Base-by-base conservation (phyloP, 2,888 invertebrate genomes). In the Idaea dimidiata region DNA sequence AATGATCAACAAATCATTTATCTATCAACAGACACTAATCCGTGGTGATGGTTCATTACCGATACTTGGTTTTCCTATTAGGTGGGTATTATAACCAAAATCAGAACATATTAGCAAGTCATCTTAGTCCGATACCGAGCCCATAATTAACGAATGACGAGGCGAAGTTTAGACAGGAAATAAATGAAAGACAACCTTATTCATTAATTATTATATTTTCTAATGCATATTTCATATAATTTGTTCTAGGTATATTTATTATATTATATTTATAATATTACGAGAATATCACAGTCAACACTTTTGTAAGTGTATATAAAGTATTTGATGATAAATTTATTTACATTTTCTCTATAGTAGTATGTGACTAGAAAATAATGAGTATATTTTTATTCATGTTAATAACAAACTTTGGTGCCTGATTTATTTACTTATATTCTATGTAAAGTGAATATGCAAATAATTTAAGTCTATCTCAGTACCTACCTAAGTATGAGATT, bases 251-350 rank as follows among this genome's bases (percentile, higher is more conserved):
- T 53, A 81, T 79, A 71, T 43, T n/a, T 43, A 71, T 78, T 77
- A 82, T 74, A 75, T 72, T 72, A 24, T 24, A 24, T 24, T 24
- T 24, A 75, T 79, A 81, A 82, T 79, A 74, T 87, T 88, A 88
- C 81, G 86, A 88, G 87, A 90, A 91, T 92, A 92, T 92, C 91
- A 92, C 91, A 92, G 91, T 91, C 87, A 84, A 88, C 90, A 90
- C 89, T 90, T 92, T 86, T 91, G 80, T 83, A 88, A 90, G 89
- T 91, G 89, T 87, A 83, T 86, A 80, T 84, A 83, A 78, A 80
- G 84, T 81, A 81, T 76, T 77, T 73, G 76, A 70, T 71, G 74
- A 73, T 56, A 59, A 54, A 59, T 59, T 56, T 64, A 72, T 70
- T 62, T 66, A 68, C 65, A 72, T 53, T 73, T 75, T 74, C 73